Evolutionary conservation across 2,797 vertebrate species (phyloP).

Genomic region (Sebastes itinus): DNA sequence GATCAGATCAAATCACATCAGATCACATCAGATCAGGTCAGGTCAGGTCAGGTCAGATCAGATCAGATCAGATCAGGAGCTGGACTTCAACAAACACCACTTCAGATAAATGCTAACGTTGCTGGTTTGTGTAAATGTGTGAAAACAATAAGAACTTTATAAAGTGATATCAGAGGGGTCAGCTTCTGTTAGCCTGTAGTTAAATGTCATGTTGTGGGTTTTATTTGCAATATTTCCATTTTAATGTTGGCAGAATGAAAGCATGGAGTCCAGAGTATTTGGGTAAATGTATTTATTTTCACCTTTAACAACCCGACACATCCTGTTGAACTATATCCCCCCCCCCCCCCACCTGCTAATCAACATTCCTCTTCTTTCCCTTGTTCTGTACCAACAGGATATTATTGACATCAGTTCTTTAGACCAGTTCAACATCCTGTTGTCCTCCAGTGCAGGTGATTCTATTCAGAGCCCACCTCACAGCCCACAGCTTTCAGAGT

Average conservation of each 20-base stretch:
- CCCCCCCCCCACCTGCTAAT: not conserved
- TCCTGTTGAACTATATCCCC: not conserved
- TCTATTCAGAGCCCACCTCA: slow-evolving; percentile 33
- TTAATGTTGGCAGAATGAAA: not conserved
- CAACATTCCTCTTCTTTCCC: not conserved
- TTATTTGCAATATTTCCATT: not conserved
- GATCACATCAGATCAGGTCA: too few relatives aligned
- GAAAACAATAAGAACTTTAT: not conserved
- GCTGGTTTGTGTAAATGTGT: not conserved
- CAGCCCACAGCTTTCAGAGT: slow-evolving; percentile 47
- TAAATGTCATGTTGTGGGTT: not conserved
- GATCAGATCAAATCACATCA: too few relatives aligned
- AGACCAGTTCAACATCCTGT: too few relatives aligned
- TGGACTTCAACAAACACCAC: not conserved
- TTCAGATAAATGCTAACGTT: not conserved
- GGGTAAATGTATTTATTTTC: slow-evolving; percentile 14
- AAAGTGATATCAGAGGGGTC: not conserved
- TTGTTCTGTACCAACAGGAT: slow-evolving; percentile 17
- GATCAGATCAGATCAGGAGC: not conserved
- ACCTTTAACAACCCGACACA: not conserved
- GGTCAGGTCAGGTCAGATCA: accelerated
- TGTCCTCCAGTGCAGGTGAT: too few relatives aligned
- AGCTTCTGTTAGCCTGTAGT: not conserved
- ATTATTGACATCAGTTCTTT: slow-evolving; percentile 8
- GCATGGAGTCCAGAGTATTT: not conserved